Evolutionary conservation across 2,797 vertebrate species (phyloP).

Genomic region (Gymnodraco acuticeps): DNA sequence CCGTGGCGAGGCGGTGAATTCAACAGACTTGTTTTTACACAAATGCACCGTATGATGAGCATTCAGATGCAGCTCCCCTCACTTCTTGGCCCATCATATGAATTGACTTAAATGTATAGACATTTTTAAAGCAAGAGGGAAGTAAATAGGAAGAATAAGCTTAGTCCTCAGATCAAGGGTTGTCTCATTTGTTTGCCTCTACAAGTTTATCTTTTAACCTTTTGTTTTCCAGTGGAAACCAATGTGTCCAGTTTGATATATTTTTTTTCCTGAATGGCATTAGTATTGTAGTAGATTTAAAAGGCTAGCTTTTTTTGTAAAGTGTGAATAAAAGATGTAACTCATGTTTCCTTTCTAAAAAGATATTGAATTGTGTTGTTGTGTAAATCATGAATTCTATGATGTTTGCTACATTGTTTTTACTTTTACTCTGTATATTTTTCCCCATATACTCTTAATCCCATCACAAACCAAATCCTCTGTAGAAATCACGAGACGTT

Average conservation of each 20-base stretch:
- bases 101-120: conserved; percentile 59
- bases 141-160: conserved; percentile 78
- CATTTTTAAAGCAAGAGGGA: conserved; percentile 72
- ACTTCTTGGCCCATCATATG: conserved; percentile 33
- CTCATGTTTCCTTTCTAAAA: conserved; percentile 94
- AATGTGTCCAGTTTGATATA: conserved; percentile 88
- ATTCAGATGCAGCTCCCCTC: conserved; percentile 69
- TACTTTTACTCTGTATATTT: conserved; percentile 41
- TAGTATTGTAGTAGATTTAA: conserved; percentile 92
- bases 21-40: conserved; percentile 73
- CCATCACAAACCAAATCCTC: conserved; percentile 76
- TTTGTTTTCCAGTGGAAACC: conserved; percentile 86
- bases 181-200: conserved; percentile 55
- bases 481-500: conserved; percentile 59
- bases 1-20: conserved; percentile 54
- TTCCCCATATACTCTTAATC: conserved; percentile 22
- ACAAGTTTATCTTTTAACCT: conserved; percentile 71
- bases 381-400: conserved; percentile 91
- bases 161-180: conserved; percentile 69
- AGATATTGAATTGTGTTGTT: conserved; percentile 90
- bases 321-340: conserved; percentile 98
- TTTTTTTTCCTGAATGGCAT: conserved; percentile 88
- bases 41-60: conserved; percentile 82
- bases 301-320: conserved; percentile 91
- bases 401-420: conserved; percentile 76